phyloP scores from a whole-genome alignment of 2,113 vertebrate species.

The Platysteira castanea region DNA sequence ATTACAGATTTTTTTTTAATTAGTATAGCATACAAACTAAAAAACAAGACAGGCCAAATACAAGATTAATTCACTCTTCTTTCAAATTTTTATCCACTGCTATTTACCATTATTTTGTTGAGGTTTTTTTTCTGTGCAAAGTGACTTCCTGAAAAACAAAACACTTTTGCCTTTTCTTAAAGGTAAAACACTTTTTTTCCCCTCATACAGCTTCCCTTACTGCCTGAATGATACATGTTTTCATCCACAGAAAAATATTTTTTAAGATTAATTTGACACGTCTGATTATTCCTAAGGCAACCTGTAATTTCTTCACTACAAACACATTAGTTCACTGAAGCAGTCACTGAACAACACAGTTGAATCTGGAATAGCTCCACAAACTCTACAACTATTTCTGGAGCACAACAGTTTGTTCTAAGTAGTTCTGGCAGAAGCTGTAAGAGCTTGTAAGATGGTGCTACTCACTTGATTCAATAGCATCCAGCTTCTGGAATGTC shows the following conservation, averaged over 20 bases:
- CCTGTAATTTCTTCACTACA: neutral
- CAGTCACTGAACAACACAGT: neutral
- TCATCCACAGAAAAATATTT: neutral
- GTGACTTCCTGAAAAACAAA: neutral
- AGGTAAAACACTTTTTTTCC: neutral
- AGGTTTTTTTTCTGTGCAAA: fast-evolving
- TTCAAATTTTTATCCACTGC: neutral
- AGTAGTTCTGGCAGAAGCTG: neutral
- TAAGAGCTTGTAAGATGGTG: neutral
- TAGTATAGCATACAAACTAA: neutral
- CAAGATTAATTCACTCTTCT: neutral
- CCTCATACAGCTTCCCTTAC: neutral
- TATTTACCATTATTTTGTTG: neutral
- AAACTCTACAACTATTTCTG: neutral
- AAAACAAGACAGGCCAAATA: neutral
- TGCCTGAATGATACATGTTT: neutral
- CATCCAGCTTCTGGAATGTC: constrained; percentile 74
- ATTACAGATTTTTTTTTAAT: neutral
- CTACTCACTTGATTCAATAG: constrained; percentile 78
- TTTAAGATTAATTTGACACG: neutral
- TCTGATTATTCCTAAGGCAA: neutral
- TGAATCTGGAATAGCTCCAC: neutral
- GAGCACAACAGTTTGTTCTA: neutral
- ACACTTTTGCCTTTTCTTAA: neutral
- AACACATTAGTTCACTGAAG: neutral